Percentiles rank a stretch among this genome's conserved stretches.
Evolutionary conservation across 1,140 invertebrate genomes (phyloP).

Genomic region (Phymastichus coffea): DNA sequence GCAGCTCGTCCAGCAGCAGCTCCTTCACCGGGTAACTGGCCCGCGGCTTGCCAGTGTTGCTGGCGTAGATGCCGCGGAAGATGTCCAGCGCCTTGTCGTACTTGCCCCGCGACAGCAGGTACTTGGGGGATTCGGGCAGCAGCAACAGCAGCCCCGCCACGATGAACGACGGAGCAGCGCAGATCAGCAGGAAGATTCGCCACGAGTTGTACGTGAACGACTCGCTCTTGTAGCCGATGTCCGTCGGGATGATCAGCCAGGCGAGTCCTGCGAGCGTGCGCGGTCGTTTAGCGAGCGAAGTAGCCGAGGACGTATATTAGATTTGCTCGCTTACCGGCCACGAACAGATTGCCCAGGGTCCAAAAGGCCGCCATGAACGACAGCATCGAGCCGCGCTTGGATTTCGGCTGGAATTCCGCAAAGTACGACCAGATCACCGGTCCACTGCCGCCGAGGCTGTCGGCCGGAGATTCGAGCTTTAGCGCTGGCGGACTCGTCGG

Average conservation of each 20-base stretch:
- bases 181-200: conserved; percentile 86
- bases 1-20: conserved; percentile 67
- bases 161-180: conserved; percentile 81
- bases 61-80: conserved; percentile 75
- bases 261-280: conserved; percentile 65
- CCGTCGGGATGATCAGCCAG: conserved; percentile 82
- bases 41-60: conserved; percentile 73
- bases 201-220: conserved; percentile 84
- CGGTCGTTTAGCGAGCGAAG: not conserved
- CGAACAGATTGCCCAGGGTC: conserved; percentile 86
- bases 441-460: conserved; percentile 87
- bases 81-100: conserved; percentile 77
- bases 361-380: conserved; percentile 92
- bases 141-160: conserved; percentile 79
- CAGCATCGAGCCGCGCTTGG: conserved; percentile 84
- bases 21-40: conserved; percentile 76
- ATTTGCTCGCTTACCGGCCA: conserved; percentile 76
- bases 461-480: conserved; percentile 31
- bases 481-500: too few relatives aligned
- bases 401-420: conserved; percentile 90
- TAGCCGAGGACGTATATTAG: too few relatives aligned
- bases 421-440: conserved; percentile 96
- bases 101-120: conserved; percentile 74
- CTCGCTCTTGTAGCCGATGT: conserved; percentile 65
- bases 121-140: conserved; percentile 92